phyloP scores from a whole-genome alignment of 2,113 vertebrate genomes.

The Nibea albiflora region DNA sequence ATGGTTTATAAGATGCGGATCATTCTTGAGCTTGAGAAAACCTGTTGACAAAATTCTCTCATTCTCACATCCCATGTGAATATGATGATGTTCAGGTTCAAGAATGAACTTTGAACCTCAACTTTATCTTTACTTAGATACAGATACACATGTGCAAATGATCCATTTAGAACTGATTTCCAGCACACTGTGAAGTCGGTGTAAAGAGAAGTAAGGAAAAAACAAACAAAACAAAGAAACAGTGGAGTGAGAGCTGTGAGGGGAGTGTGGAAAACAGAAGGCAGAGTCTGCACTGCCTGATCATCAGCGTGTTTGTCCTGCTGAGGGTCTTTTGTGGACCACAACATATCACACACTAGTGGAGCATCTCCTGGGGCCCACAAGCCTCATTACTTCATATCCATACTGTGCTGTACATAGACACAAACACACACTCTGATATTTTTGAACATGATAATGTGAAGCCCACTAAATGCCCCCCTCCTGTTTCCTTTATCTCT shows the following conservation, averaged over 20 bases:
- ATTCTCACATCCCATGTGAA: too few relatives aligned
- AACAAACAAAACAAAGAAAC: neutral
- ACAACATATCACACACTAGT: slow-evolving; percentile 8
- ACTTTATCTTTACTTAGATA: neutral
- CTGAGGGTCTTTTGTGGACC: slow-evolving; percentile 26
- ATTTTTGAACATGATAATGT: neutral
- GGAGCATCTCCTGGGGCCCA: slow-evolving; percentile 6
- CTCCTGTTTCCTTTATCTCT: slow-evolving; percentile 34
- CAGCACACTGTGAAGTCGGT: neutral
- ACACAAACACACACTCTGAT: slow-evolving; percentile 23
- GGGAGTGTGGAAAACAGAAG: neutral
- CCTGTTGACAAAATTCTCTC: too few relatives aligned
- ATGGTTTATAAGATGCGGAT: too few relatives aligned
- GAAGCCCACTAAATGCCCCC: slow-evolving; percentile 13
- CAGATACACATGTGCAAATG: neutral
- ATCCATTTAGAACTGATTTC: neutral
- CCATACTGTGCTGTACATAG: slow-evolving; percentile 19
- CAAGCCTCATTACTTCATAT: slow-evolving; percentile 45
- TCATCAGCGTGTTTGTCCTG: slow-evolving; percentile 20
- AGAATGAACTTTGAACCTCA: neutral
- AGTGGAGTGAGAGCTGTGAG: neutral
- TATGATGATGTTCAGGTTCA: neutral
- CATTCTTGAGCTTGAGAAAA: too few relatives aligned
- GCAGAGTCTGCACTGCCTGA: neutral
- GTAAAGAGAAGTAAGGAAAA: neutral